Evolutionary conservation across 2,888 invertebrate species (phyloP), one percentile per base, ranked within the genome.

Genomic region (Pharmacophagus antenor): DNA sequence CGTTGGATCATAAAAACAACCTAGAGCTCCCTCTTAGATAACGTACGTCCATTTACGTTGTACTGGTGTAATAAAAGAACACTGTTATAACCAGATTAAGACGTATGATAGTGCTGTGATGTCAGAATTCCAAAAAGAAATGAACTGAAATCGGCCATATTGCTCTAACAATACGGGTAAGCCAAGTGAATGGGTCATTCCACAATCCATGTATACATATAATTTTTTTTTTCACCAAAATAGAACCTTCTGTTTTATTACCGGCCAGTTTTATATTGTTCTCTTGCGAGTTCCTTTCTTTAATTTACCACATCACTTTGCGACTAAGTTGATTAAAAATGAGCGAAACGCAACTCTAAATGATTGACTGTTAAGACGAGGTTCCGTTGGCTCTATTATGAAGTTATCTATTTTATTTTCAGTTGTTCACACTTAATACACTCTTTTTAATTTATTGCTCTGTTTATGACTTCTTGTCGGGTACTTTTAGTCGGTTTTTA

Each of bases 51-150:
- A 73, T 75, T 72, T 71, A 65, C 68, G 67, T 69, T 73, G 71
- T 71, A 67, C 64, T 66, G 67, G 62, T 54, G 67, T 71, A 70
- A 72, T 74, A 76, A 77, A 76, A 76, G 70, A 65, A 68, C 65
- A 50, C 61, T 62, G 67, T 71, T 74, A 74, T 73, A 72, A 62
- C 62, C 53, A 70, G 77, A 77, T 76, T 77, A 73, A 76, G 76
- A 74, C 64, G 70, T 71, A 72, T 70, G 76, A 76, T 76, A 76
- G 64, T 61, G 56, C 21, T 51, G 64, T 75, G 75, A 76, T 74
- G 77, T 73, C 74, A 74, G 7, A 48, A 18, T 48, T 46, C 12
- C n/a, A 15, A 49, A 47, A 17, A 44, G 44, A 20, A 56, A n/a
- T n/a, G 17, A 25, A 4, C 53, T 22, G 62, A 61, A 63, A 10